A percentile compares a stretch with the other conserved stretches of the same genome.
These are phyloP conservation scores for Otocyon megalotis DNA, from an alignment of 2,113 vertebrate species.

Conservation along the genomic window DNA sequence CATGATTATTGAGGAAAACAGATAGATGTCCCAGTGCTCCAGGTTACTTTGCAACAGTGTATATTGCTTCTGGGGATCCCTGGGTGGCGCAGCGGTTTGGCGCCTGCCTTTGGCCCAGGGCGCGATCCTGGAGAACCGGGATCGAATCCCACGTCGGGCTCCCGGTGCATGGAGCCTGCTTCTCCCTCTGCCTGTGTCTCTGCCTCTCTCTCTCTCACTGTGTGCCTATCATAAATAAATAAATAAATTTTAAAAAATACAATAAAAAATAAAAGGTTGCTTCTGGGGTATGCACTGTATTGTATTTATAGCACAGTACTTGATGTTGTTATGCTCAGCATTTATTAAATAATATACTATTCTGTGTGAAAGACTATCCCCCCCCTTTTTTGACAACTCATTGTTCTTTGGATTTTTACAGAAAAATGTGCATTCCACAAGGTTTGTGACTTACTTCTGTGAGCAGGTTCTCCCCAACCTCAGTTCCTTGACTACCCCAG, in stretches of 20 bases:
- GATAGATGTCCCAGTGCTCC: background rate
- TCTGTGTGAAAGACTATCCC: background rate
- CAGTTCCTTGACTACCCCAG: conserved; percentile 93
- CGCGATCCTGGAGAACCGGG: too few species aligned
- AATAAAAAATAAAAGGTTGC: too few species aligned
- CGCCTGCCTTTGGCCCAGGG: too few species aligned
- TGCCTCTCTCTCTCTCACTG: too few species aligned
- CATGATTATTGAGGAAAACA: background rate
- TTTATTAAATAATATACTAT: background rate
- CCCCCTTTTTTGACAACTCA: background rate
- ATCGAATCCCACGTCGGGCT: too few species aligned
- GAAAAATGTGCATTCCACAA: conserved; percentile 99
- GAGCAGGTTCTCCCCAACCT: conserved; percentile 97
- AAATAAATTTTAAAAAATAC: too few species aligned
- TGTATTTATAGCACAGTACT: background rate
- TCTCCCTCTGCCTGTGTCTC: too few species aligned
- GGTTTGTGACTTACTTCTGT: conserved; percentile 98
- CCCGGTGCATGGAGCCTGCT: too few species aligned
- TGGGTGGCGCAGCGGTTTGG: too few species aligned
- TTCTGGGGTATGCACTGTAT: background rate
- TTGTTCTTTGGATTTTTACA: conserved; percentile 80
- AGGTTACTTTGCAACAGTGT: background rate
- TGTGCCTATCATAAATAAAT: too few species aligned
- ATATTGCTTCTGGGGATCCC: too few species aligned
- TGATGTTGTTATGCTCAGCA: background rate